phyloP scores from a whole-genome alignment of 2,113 vertebrate species.

The Neodontobutis hainanensis region DNA sequence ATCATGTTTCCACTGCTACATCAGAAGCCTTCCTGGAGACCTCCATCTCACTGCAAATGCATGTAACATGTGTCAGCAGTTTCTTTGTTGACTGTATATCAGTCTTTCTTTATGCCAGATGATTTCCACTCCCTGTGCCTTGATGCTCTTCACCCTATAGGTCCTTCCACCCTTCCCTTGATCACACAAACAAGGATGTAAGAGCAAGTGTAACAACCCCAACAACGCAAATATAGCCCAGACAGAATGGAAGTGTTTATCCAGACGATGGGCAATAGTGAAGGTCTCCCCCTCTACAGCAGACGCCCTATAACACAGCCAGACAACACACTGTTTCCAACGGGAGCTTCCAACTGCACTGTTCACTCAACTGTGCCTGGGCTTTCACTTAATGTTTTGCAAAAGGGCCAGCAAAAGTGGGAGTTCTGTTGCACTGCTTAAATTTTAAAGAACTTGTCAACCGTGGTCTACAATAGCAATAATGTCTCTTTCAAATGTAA shows the following conservation, averaged over 20 bases:
- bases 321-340: constrained; percentile 71
- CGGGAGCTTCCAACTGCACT: constrained; percentile 55
- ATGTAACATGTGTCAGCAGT: constrained; percentile 15
- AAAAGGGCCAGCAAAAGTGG: constrained; percentile 22
- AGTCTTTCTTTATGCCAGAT: constrained; percentile 31
- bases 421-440: constrained; percentile 31
- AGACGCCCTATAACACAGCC: constrained; percentile 57
- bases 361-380: constrained; percentile 61
- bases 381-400: constrained; percentile 64
- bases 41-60: constrained; percentile 32
- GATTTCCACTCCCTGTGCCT: constrained; percentile 20
- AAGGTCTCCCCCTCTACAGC: constrained; percentile 44
- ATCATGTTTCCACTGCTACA: constrained; percentile 46
- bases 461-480: constrained; percentile 1
- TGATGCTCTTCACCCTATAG: constrained; percentile 15
- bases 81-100: constrained; percentile 23
- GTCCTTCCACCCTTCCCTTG: constrained; percentile 13
- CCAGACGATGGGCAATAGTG: constrained; percentile 47
- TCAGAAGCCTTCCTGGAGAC: constrained; percentile 52
- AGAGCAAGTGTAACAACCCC: constrained; percentile 27
- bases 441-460: constrained; percentile 8
- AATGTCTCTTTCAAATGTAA: constrained; percentile 3
- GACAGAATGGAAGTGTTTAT: constrained; percentile 69
- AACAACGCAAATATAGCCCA: constrained; percentile 17
- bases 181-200: constrained; percentile 33